Evolutionary conservation across 1,140 invertebrate species (phyloP), one percentile per base, ranked within the genome.

Genomic region (Forficula auricularia): DNA sequence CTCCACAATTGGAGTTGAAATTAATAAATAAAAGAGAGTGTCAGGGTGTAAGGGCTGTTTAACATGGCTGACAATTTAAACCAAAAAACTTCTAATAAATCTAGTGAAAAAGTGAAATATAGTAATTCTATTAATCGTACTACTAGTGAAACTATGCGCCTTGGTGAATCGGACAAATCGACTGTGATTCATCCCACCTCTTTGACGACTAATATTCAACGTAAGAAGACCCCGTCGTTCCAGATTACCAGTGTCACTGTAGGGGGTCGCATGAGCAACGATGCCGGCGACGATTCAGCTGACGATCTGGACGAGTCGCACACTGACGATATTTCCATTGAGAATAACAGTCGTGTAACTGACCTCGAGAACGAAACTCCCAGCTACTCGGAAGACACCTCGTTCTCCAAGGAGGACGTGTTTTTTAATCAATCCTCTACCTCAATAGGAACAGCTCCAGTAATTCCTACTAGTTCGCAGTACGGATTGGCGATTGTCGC

Each of bases 241-340:
- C 86, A 91, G 68, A 91, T 92, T 56, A 92, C 87, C 8, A 83
- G 80, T 57, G 77, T 89, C 45, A 87, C 80, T 47, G 76, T 82
- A 49, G 78, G 77, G 51, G 77, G 75, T 53, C 73, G 77, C 42
- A 70, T 75, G 57, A 82, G 75, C 64, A 79, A 79, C 57, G 86
- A 91, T 62, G 77, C 79, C 46, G 88, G 85, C 54, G 85, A 86
- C 46, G 88, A 92, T 63, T 89, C 84, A 37, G 82, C 84, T 49
- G 86, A 90, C 63, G 87, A 91, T 70, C 68, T 91, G 57, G 86
- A 91, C 62, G 85, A 91, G 70, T 87, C 83, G 62, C 84, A 89
- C 60, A 87, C 85, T 45, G 75, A 78, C 51, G 85, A 90, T 61
- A 74, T 71, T 56, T 75, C 72, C 4, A 57, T 57, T 6, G 49